phyloP scores from a whole-genome alignment of 23 tunicate genomes.

The Trididemnum nubilum region DNA sequence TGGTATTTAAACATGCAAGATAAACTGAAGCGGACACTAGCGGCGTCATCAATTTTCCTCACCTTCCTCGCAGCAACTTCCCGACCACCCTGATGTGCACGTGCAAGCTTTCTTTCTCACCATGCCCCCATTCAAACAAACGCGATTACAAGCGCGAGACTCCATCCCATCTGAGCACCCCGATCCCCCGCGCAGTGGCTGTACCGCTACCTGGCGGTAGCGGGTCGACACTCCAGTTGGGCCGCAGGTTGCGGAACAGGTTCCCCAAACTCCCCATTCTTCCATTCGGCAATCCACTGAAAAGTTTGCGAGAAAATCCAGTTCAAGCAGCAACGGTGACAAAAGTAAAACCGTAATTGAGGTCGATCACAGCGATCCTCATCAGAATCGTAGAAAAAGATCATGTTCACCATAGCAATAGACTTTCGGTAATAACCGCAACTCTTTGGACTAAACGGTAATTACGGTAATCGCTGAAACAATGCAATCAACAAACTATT shows the following conservation, averaged over 20 bases:
- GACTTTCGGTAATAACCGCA: not conserved
- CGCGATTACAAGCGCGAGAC: constrained; percentile 18
- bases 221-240: not conserved
- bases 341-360: not conserved
- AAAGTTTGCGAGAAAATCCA: not conserved
- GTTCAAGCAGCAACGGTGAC: too few species aligned
- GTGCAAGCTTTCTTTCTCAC: not conserved
- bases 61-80: constrained; percentile 42
- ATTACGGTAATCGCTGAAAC: not conserved
- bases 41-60: too few species aligned
- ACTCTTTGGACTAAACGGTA: not conserved
- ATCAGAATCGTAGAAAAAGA: not conserved
- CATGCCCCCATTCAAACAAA: constrained; percentile 30
- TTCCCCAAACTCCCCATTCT: constrained; percentile 1
- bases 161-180: not conserved
- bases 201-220: not conserved
- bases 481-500: not conserved
- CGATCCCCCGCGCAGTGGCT: not conserved
- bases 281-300: constrained; percentile 15
- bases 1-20: too few species aligned
- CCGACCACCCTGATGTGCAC: constrained; percentile 35
- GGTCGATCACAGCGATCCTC: not conserved
- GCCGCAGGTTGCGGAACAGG: constrained; percentile 18
- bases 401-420: too few species aligned
- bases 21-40: too few species aligned